A percentile compares a stretch with the other conserved stretches of the same genome.
Evolutionary conservation across 1,140 invertebrate species (phyloP).

Genomic region (Pachypeltis micranthus): DNA sequence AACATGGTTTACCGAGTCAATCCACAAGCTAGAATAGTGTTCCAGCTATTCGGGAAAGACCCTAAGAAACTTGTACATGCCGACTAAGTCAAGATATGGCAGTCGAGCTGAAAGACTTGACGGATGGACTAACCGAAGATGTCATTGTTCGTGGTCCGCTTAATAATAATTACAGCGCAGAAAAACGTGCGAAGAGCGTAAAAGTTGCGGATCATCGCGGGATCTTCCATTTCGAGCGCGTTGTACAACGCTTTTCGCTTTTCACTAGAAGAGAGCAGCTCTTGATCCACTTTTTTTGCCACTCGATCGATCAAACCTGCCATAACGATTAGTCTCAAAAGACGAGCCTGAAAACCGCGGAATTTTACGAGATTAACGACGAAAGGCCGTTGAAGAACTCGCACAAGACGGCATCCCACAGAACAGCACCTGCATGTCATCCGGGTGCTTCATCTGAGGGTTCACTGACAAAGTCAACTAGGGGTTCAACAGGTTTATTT

Average conservation of each 20-base stretch:
- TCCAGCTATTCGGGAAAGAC: too few species aligned
- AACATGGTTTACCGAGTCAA: too few species aligned
- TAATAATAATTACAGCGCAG: too few species aligned
- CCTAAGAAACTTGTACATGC: too few species aligned
- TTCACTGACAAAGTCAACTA: slow-evolving; percentile 52
- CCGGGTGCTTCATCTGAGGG: slow-evolving; percentile 63
- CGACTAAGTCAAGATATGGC: too few species aligned
- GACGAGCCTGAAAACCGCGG: slow-evolving; percentile 44
- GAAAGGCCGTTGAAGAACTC: not conserved
- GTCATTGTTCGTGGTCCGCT: too few species aligned
- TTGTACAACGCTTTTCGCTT: slow-evolving; percentile 74
- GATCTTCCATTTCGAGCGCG: slow-evolving; percentile 65
- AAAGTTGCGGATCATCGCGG: slow-evolving; percentile 75
- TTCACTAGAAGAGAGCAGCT: slow-evolving; percentile 57
- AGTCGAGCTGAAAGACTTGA: too few species aligned
- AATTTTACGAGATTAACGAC: too few species aligned
- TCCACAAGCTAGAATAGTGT: too few species aligned
- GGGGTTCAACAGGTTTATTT: slow-evolving; percentile 66
- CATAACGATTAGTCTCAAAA: slow-evolving; percentile 77
- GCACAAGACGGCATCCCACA: too few species aligned
- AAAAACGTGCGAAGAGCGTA: slow-evolving; percentile 70
- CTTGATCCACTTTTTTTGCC: slow-evolving; percentile 55
- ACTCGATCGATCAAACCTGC: slow-evolving; percentile 82
- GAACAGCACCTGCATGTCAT: slow-evolving; percentile 55
- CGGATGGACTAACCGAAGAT: too few species aligned